These are phyloP conservation scores for Lindbergichthys nudifrons DNA, from an alignment of 2,797 vertebrate species.

Conservation along the genomic window DNA sequence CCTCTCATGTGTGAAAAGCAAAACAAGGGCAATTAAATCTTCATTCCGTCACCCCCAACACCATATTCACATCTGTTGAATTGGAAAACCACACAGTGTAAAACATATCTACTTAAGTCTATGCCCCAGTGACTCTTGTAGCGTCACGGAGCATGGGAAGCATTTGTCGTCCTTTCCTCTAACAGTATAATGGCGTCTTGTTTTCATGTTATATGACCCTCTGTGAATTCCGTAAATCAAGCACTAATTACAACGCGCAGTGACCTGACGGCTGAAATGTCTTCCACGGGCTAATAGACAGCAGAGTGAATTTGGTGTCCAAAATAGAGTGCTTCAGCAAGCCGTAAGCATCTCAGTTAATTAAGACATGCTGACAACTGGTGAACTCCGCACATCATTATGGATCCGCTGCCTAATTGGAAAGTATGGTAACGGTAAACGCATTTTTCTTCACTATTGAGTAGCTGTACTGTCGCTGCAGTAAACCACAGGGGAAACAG, in stretches of 20 bases:
- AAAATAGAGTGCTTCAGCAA: slow-evolving; percentile 85
- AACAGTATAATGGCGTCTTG: slow-evolving; percentile 50
- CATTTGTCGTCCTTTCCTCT: slow-evolving; percentile 35
- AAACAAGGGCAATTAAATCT: slow-evolving; percentile 81
- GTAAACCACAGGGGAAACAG: slow-evolving; percentile 16
- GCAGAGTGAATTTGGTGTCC: slow-evolving; percentile 77
- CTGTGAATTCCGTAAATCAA: slow-evolving; percentile 67
- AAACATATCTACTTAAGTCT: slow-evolving; percentile 66
- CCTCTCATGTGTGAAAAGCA: slow-evolving; percentile 69
- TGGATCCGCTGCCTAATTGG: slow-evolving; percentile 87
- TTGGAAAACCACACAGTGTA: slow-evolving; percentile 70
- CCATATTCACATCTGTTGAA: slow-evolving; percentile 64
- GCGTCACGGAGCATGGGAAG: slow-evolving; percentile 16
- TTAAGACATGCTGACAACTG: slow-evolving; percentile 87
- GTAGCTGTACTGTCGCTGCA: slow-evolving; percentile 26
- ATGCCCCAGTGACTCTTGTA: slow-evolving; percentile 56
- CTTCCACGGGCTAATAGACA: slow-evolving; percentile 79
- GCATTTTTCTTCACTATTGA: slow-evolving; percentile 50
- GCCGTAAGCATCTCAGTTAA: slow-evolving; percentile 85
- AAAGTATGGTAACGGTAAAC: slow-evolving; percentile 72
- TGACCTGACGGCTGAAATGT: slow-evolving; percentile 89
- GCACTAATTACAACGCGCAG: slow-evolving; percentile 86
- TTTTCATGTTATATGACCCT: slow-evolving; percentile 68
- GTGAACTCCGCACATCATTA: slow-evolving; percentile 82
- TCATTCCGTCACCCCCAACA: slow-evolving; percentile 54